Base-by-base conservation (phyloP, 1,140 invertebrate species). In the Cataglyphis hispanica region DNA sequence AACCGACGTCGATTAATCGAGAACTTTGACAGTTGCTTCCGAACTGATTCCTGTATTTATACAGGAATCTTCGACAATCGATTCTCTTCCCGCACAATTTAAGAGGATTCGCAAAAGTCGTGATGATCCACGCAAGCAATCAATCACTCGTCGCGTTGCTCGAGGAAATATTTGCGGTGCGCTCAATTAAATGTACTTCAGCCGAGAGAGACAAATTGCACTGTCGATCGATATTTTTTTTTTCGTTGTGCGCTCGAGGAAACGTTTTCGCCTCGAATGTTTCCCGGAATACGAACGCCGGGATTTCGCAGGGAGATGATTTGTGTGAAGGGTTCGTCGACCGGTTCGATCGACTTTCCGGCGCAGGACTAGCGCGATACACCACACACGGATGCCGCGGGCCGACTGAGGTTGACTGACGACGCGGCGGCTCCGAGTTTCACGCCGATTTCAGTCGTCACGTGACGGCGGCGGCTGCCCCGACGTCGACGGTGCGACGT, bases 351-450 rank as follows among this genome's bases (percentile, higher is more conserved):
- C 69, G 40, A 72, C 37, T 27, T 84, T 34, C 25, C 34, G 1
- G 31, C 37, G 7, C 66, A 7, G 8, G 27, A 46, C 34, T 13
- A 58, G 58, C 88, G 60, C 89, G 91, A 92, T 87, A 84, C 85
- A 77, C 85, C 83, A 87, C 87, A 84, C 72, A 77, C 89, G 85
- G 85, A 87, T 85, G 91, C 84, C 92, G 91, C 91, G 92, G 91
- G 88, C 67, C 86, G 90, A 93, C 92, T 93, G 91, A 88, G 77
- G 64, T 89, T 69, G 53, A 87, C 66, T 64, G 84, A 25, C 80
- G 61, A 53, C 78, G 27, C 11, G 64, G 50, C 78, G 60, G 63
- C 46, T 11, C 22, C 53, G 50, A 56, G 75, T 77, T 86, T 46
- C 84, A 86, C 31, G 72, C 72, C 87, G 75, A 60, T 50, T 87